These are phyloP conservation scores for Thelaira solivaga DNA, from an alignment of 2,888 invertebrate species.

Conservation along the genomic window DNA sequence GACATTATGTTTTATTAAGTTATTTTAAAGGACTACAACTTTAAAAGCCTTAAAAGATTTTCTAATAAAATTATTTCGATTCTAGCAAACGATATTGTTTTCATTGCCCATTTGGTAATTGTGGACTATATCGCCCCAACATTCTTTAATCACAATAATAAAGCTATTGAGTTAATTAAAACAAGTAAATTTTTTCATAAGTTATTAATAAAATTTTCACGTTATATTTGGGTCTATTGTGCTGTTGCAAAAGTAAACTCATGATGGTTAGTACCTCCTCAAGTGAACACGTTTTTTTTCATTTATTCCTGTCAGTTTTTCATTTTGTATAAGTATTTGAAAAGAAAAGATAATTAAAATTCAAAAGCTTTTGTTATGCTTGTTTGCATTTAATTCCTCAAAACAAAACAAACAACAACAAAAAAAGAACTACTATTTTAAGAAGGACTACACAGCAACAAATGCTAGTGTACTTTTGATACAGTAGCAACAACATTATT, in stretches of 20 bases:
- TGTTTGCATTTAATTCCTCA: slow-evolving; percentile 44
- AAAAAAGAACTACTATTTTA: neutral
- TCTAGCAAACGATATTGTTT: too few relatives aligned
- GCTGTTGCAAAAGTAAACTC: neutral
- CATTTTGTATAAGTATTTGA: slow-evolving; percentile 19
- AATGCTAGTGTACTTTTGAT: neutral
- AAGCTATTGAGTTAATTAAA: too few relatives aligned
- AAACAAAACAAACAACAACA: too few relatives aligned
- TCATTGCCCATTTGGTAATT: too few relatives aligned
- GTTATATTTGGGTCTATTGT: slow-evolving; percentile 5
- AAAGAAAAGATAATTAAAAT: slow-evolving; percentile 46
- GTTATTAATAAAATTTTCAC: too few relatives aligned
- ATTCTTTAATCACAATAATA: too few relatives aligned
- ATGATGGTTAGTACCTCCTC: neutral
- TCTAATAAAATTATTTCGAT: too few relatives aligned
- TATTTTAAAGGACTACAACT: too few relatives aligned
- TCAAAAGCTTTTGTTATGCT: slow-evolving; percentile 35
- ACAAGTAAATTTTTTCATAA: too few relatives aligned
- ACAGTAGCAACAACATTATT: slow-evolving; percentile 1
- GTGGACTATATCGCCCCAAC: too few relatives aligned
- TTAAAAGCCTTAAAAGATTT: too few relatives aligned
- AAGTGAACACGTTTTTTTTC: neutral
- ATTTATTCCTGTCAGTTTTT: neutral
- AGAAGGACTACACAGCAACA: slow-evolving; percentile 9
- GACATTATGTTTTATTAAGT: too few relatives aligned